Percentiles rank a stretch among this genome's conserved stretches.
These are phyloP conservation scores for Arctopsyche grandis DNA, from an alignment of 1,140 invertebrate species.

Conservation along the genomic window DNA sequence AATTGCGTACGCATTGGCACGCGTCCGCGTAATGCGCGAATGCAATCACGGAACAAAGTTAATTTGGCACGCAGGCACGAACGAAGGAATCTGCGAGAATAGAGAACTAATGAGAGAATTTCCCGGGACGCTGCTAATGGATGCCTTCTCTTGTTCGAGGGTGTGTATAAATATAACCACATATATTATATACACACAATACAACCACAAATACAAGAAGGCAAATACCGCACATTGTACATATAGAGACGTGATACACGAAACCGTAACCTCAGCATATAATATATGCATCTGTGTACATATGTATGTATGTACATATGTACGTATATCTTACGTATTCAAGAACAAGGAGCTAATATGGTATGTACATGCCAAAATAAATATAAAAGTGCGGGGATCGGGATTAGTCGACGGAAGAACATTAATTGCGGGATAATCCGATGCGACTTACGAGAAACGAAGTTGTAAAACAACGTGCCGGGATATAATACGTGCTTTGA, in stretches of 20 bases:
- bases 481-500: slow-evolving; percentile 13
- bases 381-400: no score
- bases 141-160: neutral
- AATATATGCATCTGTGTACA: no score
- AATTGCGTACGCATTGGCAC: no score
- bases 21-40: neutral
- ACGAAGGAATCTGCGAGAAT: slow-evolving; percentile 8
- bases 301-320: no score
- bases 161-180: neutral
- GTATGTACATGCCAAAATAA: no score
- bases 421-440: slow-evolving; percentile 5
- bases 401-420: neutral
- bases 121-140: slow-evolving; percentile 1
- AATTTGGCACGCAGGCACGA: neutral
- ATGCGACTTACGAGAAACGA: neutral
- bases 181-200: no score
- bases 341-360: no score
- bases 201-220: no score
- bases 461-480: neutral
- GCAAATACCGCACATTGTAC: neutral
- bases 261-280: neutral
- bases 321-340: no score
- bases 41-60: slow-evolving; percentile 21
- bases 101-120: slow-evolving; percentile 15
- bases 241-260: neutral